Percentiles rank a stretch among this genome's conserved stretches.
These are phyloP conservation scores for Sminthurinus signatus DNA, from an alignment of 1,140 invertebrate species.

Conservation along the genomic window DNA sequence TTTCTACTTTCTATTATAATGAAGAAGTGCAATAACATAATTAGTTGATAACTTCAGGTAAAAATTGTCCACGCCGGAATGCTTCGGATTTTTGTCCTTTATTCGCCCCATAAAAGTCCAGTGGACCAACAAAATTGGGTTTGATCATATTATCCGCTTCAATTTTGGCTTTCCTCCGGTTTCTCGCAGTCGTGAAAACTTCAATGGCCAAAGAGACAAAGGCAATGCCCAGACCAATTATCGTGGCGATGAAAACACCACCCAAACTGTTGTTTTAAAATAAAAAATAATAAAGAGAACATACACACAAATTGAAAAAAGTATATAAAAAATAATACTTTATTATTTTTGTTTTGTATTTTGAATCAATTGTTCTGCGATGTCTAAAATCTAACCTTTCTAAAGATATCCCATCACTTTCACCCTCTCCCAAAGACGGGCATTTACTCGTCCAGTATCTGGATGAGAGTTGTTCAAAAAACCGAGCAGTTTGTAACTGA, in stretches of 20 bases:
- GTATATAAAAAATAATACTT: too few relatives aligned
- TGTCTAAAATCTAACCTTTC: too few relatives aligned
- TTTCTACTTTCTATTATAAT: too few relatives aligned
- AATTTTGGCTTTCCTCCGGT: conserved; percentile 37
- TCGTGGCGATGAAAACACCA: conserved; percentile 80
- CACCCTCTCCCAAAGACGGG: conserved; percentile 43
- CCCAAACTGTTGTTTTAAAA: conserved; percentile 72
- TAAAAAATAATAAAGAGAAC: not conserved
- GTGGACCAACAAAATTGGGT: conserved; percentile 36
- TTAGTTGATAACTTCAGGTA: conserved; percentile 40
- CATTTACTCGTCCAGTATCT: conserved; percentile 65
- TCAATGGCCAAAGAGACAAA: conserved; percentile 40
- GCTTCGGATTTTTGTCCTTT: conserved; percentile 34
- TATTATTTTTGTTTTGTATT: too few relatives aligned
- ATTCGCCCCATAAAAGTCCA: conserved; percentile 37
- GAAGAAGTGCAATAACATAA: not conserved
- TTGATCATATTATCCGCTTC: conserved; percentile 37
- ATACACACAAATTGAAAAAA: too few relatives aligned
- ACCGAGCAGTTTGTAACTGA: conserved; percentile 75
- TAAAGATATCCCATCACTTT: conserved; percentile 78
- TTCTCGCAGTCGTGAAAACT: conserved; percentile 38
- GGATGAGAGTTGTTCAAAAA: conserved; percentile 65
- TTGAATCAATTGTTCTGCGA: too few relatives aligned
- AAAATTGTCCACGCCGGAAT: conserved; percentile 26
- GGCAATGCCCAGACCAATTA: conserved; percentile 54